Percentiles rank a stretch among this genome's conserved stretches.
Evolutionary conservation across 64 coral and sea anemone genomes (phyloP).

Genomic region (Actinia tenebrosa): DNA sequence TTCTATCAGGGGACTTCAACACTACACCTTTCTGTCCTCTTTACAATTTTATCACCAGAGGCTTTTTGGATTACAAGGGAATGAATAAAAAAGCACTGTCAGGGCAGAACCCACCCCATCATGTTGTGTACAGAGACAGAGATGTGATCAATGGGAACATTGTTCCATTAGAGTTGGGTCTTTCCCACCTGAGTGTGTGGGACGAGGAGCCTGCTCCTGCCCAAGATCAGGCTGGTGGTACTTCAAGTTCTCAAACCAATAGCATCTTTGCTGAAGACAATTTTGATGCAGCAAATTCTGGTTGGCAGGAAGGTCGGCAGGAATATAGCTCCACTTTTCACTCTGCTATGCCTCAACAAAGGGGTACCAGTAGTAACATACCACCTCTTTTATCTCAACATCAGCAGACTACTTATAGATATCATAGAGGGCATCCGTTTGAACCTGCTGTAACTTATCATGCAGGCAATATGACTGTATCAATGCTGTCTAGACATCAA

Average conservation of each 20-base stretch:
- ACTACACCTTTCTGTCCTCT: constrained; percentile 70
- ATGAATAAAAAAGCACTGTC: constrained; percentile 63
- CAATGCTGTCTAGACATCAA: not conserved
- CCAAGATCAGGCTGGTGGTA: not conserved
- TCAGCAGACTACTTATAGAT: too few relatives aligned
- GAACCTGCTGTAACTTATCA: too few relatives aligned
- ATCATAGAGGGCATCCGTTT: too few relatives aligned
- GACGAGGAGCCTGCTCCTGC: not conserved
- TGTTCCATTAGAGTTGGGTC: constrained; percentile 52
- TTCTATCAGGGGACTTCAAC: constrained; percentile 92
- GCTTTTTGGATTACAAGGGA: constrained; percentile 58
- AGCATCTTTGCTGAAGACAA: not conserved
- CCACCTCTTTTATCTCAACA: not conserved
- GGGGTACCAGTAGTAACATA: not conserved
- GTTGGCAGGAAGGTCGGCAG: not conserved
- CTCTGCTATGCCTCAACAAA: not conserved
- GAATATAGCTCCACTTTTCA: not conserved
- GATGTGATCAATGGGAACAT: constrained; percentile 34
- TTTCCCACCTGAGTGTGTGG: not conserved
- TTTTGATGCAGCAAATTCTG: not conserved
- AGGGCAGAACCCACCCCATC: constrained; percentile 50
- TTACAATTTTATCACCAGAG: constrained; percentile 53
- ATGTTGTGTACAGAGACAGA: not conserved
- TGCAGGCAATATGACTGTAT: too few relatives aligned
- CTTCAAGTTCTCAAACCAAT: not conserved